Evolutionary conservation across 2,797 vertebrate species (phyloP).

Genomic region (Pipistrellus pygmaeus): DNA sequence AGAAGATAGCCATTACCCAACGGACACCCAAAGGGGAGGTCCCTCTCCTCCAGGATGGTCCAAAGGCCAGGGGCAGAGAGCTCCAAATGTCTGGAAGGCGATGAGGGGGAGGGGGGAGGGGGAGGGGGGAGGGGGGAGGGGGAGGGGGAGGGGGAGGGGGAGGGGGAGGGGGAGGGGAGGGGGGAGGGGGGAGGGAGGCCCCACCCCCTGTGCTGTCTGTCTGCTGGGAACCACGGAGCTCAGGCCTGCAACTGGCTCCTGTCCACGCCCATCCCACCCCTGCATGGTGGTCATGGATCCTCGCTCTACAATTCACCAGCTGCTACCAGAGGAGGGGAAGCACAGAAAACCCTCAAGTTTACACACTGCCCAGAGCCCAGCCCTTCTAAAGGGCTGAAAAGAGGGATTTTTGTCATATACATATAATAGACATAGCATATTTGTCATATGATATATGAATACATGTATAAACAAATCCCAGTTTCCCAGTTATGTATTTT

Average conservation of each 20-base stretch:
- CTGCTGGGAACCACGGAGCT: background rate
- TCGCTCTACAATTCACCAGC: background rate
- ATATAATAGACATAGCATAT: background rate
- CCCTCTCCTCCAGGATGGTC: background rate
- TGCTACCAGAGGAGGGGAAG: background rate
- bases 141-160: too few species aligned
- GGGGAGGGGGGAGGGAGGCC: background rate
- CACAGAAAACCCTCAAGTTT: background rate
- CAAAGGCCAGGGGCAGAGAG: background rate
- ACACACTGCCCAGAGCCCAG: background rate
- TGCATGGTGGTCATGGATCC: background rate
- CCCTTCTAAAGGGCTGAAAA: background rate
- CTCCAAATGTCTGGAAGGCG: background rate
- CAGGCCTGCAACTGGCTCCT: background rate
- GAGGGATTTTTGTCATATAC: background rate
- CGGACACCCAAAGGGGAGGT: background rate
- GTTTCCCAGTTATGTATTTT: background rate
- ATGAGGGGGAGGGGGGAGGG: too few species aligned
- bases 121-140: background rate
- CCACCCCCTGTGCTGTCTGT: fast-evolving
- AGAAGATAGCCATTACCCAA: background rate
- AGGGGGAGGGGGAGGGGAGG: too few species aligned
- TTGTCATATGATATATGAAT: background rate
- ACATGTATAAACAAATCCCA: background rate
- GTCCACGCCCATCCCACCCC: background rate